These are phyloP conservation scores for Labroides dimidiatus DNA, from an alignment of 2,797 vertebrate genomes.

Conservation along the genomic window DNA sequence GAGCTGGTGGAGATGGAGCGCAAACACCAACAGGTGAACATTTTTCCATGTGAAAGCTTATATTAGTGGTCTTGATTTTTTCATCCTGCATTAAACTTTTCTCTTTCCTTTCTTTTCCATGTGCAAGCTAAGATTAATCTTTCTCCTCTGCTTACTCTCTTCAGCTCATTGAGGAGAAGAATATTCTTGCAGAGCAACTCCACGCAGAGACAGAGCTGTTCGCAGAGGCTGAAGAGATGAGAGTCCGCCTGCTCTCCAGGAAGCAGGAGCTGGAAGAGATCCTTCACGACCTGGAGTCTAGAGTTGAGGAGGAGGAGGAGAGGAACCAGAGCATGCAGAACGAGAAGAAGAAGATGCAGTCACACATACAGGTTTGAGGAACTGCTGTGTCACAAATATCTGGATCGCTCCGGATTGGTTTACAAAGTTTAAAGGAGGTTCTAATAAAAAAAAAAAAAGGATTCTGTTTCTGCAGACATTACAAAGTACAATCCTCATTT, in stretches of 20 bases:
- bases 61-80: no score
- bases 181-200: conserved; percentile 95
- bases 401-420: not conserved
- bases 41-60: fast-evolving
- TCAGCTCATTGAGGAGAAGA: conserved; percentile 95
- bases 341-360: conserved; percentile 98
- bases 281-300: conserved; percentile 94
- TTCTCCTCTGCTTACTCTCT: not conserved
- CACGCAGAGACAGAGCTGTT: conserved; percentile 97
- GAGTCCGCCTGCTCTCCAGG: conserved; percentile 93
- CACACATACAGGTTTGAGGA: conserved; percentile 90
- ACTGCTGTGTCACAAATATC: not conserved
- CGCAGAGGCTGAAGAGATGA: conserved; percentile 97
- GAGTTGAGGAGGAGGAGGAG: conserved; percentile 97
- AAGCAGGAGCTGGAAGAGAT: conserved; percentile 98
- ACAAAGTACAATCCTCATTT: no score
- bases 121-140: fast-evolving
- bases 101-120: no score
- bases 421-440: no score
- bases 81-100: not conserved
- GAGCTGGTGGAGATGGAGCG: conserved; percentile 96
- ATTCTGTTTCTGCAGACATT: no score
- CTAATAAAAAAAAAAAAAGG: no score
- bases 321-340: conserved; percentile 94
- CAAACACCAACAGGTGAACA: conserved; percentile 94